Percentiles rank a stretch among this genome's conserved stretches.
These are phyloP conservation scores for Eurytoma adleriae DNA, from an alignment of 2,888 invertebrate genomes.

Conservation along the genomic window DNA sequence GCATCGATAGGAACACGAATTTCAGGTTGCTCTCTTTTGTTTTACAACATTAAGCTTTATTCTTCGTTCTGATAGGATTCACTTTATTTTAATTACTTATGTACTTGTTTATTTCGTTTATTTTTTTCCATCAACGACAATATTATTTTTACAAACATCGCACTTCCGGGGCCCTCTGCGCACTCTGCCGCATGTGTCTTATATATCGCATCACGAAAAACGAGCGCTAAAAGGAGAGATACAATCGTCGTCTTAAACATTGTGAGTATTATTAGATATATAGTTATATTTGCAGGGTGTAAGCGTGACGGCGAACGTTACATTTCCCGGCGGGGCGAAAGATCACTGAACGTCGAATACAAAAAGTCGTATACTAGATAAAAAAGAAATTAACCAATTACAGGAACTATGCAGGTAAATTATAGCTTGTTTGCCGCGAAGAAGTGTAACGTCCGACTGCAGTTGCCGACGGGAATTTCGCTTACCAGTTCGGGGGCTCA, in stretches of 20 bases:
- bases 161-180: conserved; percentile 54
- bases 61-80: conserved; percentile 31
- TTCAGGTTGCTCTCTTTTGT: conserved; percentile 35
- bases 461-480: conserved; percentile 27
- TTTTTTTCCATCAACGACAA: conserved; percentile 37
- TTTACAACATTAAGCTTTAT: conserved; percentile 19
- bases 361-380: neutral
- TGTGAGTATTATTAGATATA: conserved; percentile 59
- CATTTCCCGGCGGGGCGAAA: conserved; percentile 16
- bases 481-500: conserved; percentile 22
- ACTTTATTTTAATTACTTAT: conserved; percentile 4
- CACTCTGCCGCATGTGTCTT: conserved; percentile 48
- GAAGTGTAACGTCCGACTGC: conserved; percentile 24
- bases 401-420: too few species aligned
- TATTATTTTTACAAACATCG: conserved; percentile 51
- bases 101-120: conserved; percentile 30
- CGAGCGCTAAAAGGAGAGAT: conserved; percentile 31
- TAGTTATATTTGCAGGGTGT: conserved; percentile 30
- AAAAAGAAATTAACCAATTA: too few species aligned
- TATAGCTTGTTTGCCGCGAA: neutral
- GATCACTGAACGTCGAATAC: too few species aligned
- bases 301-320: conserved; percentile 44
- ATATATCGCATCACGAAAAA: conserved; percentile 37
- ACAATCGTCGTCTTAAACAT: conserved; percentile 36
- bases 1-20: conserved; percentile 57